Evolutionary conservation across 2,888 invertebrate genomes (phyloP), one percentile per base, ranked within the genome.

Genomic region (Trichogramma evanescens): DNA sequence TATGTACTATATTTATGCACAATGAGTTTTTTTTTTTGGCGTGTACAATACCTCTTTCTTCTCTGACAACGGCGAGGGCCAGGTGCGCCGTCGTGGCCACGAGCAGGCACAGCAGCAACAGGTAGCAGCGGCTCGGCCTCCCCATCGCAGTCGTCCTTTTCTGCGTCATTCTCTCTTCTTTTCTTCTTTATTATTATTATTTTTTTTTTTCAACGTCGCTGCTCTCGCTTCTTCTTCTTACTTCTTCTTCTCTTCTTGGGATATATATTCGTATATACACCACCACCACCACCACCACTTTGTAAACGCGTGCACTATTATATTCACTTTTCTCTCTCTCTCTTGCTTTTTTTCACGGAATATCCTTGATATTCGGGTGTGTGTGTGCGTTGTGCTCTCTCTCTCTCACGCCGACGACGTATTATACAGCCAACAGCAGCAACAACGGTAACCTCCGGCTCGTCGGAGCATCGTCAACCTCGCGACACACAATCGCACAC

Each of bases 1-100:
- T 26, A 26, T 26, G 3, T 26, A 26, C 13, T 26, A 26, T 57
- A 58, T 61, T 48, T 51, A 58, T 57, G 58, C 45, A 51, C 58
- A 54, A 43, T 26, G 3, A 41, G 10, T 42, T 26, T 8, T 26
- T 26, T 26, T 13, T 13, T 13, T 3, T 26, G 2, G 50, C 10
- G 5, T 13, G 8, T 10, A 56, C 48, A 70, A 57, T 56, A 77
- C 77, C 77, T 75, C 76, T 73, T 71, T 77, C 75, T 57, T 77
- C 77, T 63, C 72, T 76, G 64, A 73, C 73, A 49, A 74, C 72
- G 40, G 69, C 63, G 48, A 61, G 58, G 57, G 63, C 64, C 58
- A 63, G 63, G 44, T 65, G 65, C 51, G 70, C 68, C 48, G 65
- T 63, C 51, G 71, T 50, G 41, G 43, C 56, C 48, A 70, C 59